Percentiles rank a stretch among this genome's conserved stretches.
phyloP scores from a whole-genome alignment of 2,797 vertebrate species.

The Sylvilagus floridanus region DNA sequence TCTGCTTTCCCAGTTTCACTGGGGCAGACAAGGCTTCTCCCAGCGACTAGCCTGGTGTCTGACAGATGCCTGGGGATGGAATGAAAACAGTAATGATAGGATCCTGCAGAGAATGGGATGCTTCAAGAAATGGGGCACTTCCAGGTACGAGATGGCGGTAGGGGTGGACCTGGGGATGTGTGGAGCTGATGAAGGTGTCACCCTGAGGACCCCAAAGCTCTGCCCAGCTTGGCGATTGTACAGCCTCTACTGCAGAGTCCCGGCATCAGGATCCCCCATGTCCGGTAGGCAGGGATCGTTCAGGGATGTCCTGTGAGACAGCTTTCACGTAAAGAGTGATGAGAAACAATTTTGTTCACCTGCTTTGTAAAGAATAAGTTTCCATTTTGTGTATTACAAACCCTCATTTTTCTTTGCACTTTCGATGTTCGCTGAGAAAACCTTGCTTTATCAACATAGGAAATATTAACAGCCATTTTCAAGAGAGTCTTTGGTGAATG shows the following conservation, averaged over 20 bases:
- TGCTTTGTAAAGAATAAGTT: not conserved
- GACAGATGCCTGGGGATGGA: not conserved
- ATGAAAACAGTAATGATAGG: too few species aligned
- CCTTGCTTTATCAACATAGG: not conserved
- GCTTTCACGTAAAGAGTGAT: not conserved
- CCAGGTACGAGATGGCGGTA: accelerated
- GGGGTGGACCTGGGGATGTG: too few species aligned
- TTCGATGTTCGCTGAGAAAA: not conserved
- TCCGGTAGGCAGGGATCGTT: not conserved
- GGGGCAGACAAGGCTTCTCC: not conserved
- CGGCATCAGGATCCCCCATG: accelerated
- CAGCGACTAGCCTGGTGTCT: not conserved
- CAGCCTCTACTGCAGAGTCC: not conserved
- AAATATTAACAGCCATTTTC: not conserved
- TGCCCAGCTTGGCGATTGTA: not conserved
- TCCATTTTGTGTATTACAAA: not conserved
- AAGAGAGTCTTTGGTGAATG: not conserved
- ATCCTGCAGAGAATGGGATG: not conserved
- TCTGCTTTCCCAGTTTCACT: not conserved
- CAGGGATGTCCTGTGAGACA: not conserved
- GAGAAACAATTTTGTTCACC: not conserved
- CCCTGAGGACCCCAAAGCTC: not conserved
- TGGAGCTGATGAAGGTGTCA: not conserved
- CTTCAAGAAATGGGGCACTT: not conserved
- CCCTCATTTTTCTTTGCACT: not conserved